Conservation (phyloP, 1,140 invertebrate species). For the Spodoptera frugiperda region DNA sequence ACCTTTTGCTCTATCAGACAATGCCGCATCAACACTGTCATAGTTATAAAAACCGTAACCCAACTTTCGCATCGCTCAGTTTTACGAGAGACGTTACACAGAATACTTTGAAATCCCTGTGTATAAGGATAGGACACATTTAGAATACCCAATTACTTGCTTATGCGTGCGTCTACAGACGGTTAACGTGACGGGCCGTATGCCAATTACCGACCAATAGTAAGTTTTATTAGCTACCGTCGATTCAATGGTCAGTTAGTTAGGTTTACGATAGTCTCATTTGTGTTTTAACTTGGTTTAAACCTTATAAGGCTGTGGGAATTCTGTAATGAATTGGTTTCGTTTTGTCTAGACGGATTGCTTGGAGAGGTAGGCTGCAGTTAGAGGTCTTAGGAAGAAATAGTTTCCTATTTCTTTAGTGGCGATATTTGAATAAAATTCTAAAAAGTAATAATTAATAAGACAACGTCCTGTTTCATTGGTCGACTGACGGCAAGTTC, state of each 20-base stretch:
- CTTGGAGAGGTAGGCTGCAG: not conserved
- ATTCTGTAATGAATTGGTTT: constrained; percentile 1
- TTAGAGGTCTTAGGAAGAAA: not conserved
- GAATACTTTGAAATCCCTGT: too few species aligned
- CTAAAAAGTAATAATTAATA: too few species aligned
- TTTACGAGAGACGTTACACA: too few species aligned
- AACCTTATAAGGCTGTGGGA: not conserved
- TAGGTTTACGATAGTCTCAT: constrained; percentile 16
- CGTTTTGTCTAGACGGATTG: not conserved
- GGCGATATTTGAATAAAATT: too few species aligned
- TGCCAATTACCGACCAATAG: constrained; percentile 29
- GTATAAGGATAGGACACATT: not conserved
- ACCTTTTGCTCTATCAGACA: too few species aligned
- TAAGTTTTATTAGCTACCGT: constrained; percentile 4
- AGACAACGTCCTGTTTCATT: too few species aligned
- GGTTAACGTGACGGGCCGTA: constrained; percentile 1
- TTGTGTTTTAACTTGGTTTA: not conserved
- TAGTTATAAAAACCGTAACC: too few species aligned
- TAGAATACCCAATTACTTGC: constrained; percentile 1
- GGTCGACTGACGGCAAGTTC: too few species aligned
- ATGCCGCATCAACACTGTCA: not conserved
- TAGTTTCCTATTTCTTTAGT: too few species aligned
- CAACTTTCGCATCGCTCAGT: too few species aligned
- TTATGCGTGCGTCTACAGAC: not conserved
- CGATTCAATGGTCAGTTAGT: constrained; percentile 41